These are phyloP conservation scores for Rhinichthys osculus DNA, from an alignment of 2,797 vertebrate species.

Conservation along the genomic window DNA sequence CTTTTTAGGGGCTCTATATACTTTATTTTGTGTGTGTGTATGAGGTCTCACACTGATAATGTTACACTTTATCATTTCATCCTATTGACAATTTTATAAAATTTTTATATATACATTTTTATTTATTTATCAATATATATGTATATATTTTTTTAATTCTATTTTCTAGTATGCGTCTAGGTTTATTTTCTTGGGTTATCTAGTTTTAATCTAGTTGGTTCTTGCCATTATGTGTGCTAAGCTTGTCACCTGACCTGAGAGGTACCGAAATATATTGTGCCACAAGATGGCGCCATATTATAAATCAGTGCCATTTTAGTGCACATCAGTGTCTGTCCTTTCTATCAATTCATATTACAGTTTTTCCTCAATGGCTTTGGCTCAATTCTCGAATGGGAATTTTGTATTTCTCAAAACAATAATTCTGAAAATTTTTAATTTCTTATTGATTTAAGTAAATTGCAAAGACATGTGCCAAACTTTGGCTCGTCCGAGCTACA, in stretches of 20 bases:
- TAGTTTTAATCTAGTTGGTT: neutral
- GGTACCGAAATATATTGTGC: slow-evolving; percentile 16
- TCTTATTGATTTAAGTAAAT: neutral
- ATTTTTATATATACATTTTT: too few relatives aligned
- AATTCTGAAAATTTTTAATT: neutral
- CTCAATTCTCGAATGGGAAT: neutral
- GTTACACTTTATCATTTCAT: too few relatives aligned
- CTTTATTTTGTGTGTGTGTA: too few relatives aligned
- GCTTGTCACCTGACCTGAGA: neutral
- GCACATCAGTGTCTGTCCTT: neutral
- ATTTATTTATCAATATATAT: too few relatives aligned
- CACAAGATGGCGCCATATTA: slow-evolving; percentile 63
- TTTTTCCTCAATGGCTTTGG: neutral
- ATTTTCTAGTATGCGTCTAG: too few relatives aligned
- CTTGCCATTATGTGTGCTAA: slow-evolving; percentile 4
- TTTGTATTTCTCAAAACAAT: neutral
- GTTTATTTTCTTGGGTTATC: too few relatives aligned
- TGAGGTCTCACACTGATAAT: too few relatives aligned
- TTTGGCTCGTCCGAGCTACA: neutral
- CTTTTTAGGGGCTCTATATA: too few relatives aligned
- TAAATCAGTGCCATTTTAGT: neutral
- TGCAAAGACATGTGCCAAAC: neutral
- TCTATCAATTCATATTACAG: neutral
- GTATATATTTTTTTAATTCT: too few relatives aligned
- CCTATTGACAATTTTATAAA: too few relatives aligned